Base-by-base conservation (phyloP, 2,113 vertebrate species). In the Stigmatopora nigra region DNA sequence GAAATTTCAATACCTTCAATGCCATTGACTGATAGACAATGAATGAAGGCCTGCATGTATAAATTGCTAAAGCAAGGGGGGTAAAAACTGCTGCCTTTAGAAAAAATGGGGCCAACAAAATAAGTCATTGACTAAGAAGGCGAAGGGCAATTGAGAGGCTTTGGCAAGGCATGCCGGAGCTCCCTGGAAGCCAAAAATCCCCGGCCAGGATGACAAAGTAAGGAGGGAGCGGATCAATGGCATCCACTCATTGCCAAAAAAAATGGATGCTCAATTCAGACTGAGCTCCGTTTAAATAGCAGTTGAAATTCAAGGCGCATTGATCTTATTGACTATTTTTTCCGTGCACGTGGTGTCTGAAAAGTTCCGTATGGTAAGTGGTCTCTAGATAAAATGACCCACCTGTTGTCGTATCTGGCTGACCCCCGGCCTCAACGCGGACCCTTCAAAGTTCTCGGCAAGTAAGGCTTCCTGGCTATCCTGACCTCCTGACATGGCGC, bases 221-320 rank as follows among this genome's bases (percentile, higher is more conserved):
- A 61, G 25, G 41, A 72, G 71, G 68, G 76, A 72, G 67, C 70
- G 75, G 83, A 86, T 84, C 78, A 78, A 85, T 76, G 83, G 70
- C 71, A 79, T 84, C 81, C 72, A 81, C 77, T 75, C 61, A 17
- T 68, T 77, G 82, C 82, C 81, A 77, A 77, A 88, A 80, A 85
- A 78, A 19, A 53, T 10, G 83, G 84, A 86, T 83, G 84, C 82
- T 83, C 80, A 64, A 76, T 44, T 65, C 64, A 63, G 9, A 53
- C 22, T 0, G 64, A 69, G 61, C 52, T 57, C 35, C 73, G 77
- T 76, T 72, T 49, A 60, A 80, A 84, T 77, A 25, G 64, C 53
- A 79, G 41, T 58, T 52, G 19, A 73, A 78, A 70, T 73, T 19
- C 73, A 78, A 69, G 19, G 9, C 47, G 7, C 44, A 67, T 83